Conservation (phyloP, 1,140 invertebrate species). For the Eurytemora carolleeae region DNA sequence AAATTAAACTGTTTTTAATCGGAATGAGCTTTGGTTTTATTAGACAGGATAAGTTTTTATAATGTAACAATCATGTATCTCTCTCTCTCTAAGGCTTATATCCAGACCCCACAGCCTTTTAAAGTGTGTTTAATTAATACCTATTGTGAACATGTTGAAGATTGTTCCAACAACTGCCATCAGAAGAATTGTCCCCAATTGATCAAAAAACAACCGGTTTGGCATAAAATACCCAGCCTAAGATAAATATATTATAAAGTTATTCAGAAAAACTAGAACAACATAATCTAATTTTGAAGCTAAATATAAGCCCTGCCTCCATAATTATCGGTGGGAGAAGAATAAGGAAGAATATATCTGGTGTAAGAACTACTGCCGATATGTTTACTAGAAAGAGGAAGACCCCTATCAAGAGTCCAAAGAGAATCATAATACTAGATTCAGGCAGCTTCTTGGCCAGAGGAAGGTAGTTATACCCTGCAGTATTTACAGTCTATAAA, state of each 20-base stretch:
- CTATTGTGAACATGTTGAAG: slow-evolving; percentile 32
- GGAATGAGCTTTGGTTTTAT: too few relatives aligned
- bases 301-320: background rate
- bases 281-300: background rate
- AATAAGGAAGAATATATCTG: background rate
- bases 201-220: slow-evolving; percentile 31
- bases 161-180: slow-evolving; percentile 36
- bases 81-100: too few relatives aligned
- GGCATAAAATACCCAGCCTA: slow-evolving; percentile 30
- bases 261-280: too few relatives aligned
- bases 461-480: background rate
- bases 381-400: background rate
- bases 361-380: background rate
- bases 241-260: too few relatives aligned
- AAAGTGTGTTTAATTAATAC: too few relatives aligned
- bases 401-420: background rate
- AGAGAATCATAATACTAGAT: background rate
- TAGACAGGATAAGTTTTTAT: too few relatives aligned
- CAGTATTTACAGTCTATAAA: background rate
- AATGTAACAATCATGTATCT: too few relatives aligned
- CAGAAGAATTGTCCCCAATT: slow-evolving; percentile 32
- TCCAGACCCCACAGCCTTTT: too few relatives aligned
- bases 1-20: too few relatives aligned
- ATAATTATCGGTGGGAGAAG: background rate
- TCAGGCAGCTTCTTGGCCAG: background rate